Evolutionary conservation across 2,113 vertebrate species (phyloP), one percentile per base, ranked within the genome.

Genomic region (Trematocara unimaculatum): DNA sequence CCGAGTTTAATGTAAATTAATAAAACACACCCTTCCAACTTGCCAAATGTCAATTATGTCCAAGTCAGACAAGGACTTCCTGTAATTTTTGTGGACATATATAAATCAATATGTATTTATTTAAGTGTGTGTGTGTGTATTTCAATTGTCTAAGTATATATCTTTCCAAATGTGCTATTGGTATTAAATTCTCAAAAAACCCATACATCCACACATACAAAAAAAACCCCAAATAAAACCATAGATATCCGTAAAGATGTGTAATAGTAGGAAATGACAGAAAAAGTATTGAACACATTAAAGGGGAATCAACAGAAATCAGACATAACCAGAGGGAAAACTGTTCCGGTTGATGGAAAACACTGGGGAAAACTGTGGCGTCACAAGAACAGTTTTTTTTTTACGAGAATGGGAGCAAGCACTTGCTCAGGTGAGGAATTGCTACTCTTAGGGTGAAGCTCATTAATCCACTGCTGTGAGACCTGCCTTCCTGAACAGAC

Each of bases 181-280:
- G 9, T 20, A 53, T 53, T 20, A 53, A 53, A 53, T 53, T 53
- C 51, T 53, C 51, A 53, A 53, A 53, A 53, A n/a, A 11, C 9
- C 5, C 8, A 20, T 20, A 53, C 9, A 53, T 11, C 18, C 18
- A 20, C 51, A 53, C 51, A 53, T n/a, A 53, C 18, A 53, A 20
- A 53, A 53, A 20, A 10, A 5, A 0, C 0, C 1, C n/a, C n/a
- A 23, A 54, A 54, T 10, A 54, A 2, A 54, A 54, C 53, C 53
- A 54, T 54, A 54, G 53, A 20, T 54, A 54, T 54, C 51, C 10
- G 9, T 53, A 53, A 53, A 53, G 20, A 53, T 53, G 51, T 53
- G n/a, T 53, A 6, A 53, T 20, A 53, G 51, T 11, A 53, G n/a
- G 51, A 53, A 53, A 53, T 53, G 18, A 53, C 51, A 53, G 18